Percentiles rank a stretch among this genome's conserved stretches.
Evolutionary conservation across 2,797 vertebrate genomes (phyloP).

Genomic region (Sebastes goodei): DNA sequence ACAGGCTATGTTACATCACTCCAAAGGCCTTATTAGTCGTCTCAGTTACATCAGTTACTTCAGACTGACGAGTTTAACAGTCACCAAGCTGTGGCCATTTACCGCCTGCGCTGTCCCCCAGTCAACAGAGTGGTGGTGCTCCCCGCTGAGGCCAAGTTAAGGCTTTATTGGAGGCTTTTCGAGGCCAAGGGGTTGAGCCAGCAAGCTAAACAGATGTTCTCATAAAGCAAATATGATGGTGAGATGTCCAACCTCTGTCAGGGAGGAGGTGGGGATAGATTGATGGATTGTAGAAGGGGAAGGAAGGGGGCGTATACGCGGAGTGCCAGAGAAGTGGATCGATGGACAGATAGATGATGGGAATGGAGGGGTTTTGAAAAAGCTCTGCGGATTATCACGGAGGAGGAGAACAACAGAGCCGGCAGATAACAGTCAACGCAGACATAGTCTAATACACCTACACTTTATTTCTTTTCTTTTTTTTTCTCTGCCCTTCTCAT

Average conservation of each 20-base stretch:
- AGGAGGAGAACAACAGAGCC: slow-evolving; percentile 6
- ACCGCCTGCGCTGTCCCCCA: background rate
- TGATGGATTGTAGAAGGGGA: slow-evolving; percentile 56
- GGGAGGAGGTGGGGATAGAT: slow-evolving; percentile 65
- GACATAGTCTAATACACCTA: slow-evolving; percentile 51
- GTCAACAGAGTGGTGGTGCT: slow-evolving; percentile 11
- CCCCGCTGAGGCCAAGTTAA: slow-evolving; percentile 49
- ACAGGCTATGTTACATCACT: slow-evolving; percentile 2
- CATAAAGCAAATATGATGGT: slow-evolving; percentile 74
- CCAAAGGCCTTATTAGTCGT: background rate
- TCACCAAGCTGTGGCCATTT: slow-evolving; percentile 12
- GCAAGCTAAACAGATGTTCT: slow-evolving; percentile 81
- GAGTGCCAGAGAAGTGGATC: slow-evolving; percentile 46
- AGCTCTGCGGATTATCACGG: slow-evolving; percentile 46
- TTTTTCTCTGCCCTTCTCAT: background rate
- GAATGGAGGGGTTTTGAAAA: slow-evolving; percentile 21
- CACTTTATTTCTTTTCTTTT: background rate
- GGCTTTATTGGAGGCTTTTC: slow-evolving; percentile 58
- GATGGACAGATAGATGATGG: slow-evolving; percentile 51
- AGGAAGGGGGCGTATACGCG: background rate
- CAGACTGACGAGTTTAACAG: background rate
- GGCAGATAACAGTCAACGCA: slow-evolving; percentile 33
- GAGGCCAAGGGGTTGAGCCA: slow-evolving; percentile 63
- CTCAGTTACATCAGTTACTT: background rate
- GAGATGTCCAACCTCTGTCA: slow-evolving; percentile 58